phyloP scores from a whole-genome alignment of 2,888 invertebrate genomes.

The Caenorhabditis sp. region DNA sequence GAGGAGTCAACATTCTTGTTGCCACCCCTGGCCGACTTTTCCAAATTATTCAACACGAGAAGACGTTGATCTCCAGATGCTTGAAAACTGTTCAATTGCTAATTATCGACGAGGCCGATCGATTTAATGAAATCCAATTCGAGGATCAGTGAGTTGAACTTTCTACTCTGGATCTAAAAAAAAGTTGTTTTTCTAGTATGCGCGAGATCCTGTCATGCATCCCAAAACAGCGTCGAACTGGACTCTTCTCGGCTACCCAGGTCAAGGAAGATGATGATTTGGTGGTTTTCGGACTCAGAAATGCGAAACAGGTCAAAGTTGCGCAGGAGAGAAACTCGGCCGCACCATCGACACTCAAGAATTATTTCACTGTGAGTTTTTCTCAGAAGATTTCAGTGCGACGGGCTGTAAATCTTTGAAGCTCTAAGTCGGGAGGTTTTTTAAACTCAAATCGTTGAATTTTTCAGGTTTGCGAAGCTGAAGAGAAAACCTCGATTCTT shows the following conservation, averaged over 20 bases:
- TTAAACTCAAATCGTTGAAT: background rate
- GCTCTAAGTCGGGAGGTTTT: too few species aligned
- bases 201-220: slow-evolving; percentile 88
- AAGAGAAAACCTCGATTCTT: slow-evolving; percentile 83
- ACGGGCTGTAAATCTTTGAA: too few species aligned
- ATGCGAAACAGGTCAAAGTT: slow-evolving; percentile 57
- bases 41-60: slow-evolving; percentile 76
- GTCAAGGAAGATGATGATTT: slow-evolving; percentile 90
- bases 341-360: slow-evolving; percentile 51
- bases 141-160: slow-evolving; percentile 75
- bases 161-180: too few species aligned
- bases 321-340: slow-evolving; percentile 48
- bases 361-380: slow-evolving; percentile 45
- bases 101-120: slow-evolving; percentile 94
- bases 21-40: slow-evolving; percentile 93
- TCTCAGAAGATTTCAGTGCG: background rate
- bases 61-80: slow-evolving; percentile 30
- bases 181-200: slow-evolving; percentile 76
- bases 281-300: slow-evolving; percentile 82
- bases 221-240: slow-evolving; percentile 91
- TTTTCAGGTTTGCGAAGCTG: slow-evolving; percentile 76
- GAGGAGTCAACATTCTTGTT: slow-evolving; percentile 80
- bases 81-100: slow-evolving; percentile 77
- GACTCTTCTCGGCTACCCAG: slow-evolving; percentile 98
- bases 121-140: slow-evolving; percentile 90